A percentile compares a stretch with the other conserved stretches of the same genome.
phyloP scores from a whole-genome alignment of 1,140 invertebrate species.

The Drosophila ambigua region DNA sequence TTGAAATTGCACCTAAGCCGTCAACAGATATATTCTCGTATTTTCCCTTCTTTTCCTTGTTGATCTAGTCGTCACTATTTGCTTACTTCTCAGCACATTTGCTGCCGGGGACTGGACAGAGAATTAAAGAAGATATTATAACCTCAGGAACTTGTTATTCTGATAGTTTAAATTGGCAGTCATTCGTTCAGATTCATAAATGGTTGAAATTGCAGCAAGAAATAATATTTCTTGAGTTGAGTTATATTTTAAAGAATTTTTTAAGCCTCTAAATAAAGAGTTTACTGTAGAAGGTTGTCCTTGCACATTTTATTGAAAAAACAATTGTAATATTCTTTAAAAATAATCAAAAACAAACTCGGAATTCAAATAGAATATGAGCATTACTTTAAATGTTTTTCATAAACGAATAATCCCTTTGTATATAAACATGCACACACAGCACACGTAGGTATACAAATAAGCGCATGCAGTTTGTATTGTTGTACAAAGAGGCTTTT shows the following conservation, averaged over 20 bases:
- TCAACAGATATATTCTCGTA: constrained; percentile 43
- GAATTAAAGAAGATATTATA: constrained; percentile 14
- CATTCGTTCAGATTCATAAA: no score
- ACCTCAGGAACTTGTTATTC: neutral
- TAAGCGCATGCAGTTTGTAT: neutral
- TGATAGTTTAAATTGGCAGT: neutral
- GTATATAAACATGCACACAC: constrained; percentile 14
- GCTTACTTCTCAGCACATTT: neutral
- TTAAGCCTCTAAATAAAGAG: neutral
- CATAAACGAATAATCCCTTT: constrained; percentile 34
- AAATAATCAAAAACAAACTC: constrained; percentile 5
- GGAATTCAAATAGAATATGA: neutral
- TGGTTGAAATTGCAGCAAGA: neutral
- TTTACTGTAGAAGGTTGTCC: neutral
- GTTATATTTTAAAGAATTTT: neutral
- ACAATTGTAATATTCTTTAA: constrained; percentile 14
- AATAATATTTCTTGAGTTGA: no score
- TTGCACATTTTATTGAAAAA: constrained; percentile 5
- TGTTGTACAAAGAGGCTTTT: constrained; percentile 21
- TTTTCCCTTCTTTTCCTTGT: neutral
- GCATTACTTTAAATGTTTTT: constrained; percentile 31
- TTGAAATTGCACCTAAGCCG: constrained; percentile 55
- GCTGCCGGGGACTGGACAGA: constrained; percentile 1
- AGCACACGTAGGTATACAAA: neutral
- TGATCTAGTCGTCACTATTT: neutral